Conservation (phyloP, 1,140 invertebrate species). For the Euwallacea fornicatus region DNA sequence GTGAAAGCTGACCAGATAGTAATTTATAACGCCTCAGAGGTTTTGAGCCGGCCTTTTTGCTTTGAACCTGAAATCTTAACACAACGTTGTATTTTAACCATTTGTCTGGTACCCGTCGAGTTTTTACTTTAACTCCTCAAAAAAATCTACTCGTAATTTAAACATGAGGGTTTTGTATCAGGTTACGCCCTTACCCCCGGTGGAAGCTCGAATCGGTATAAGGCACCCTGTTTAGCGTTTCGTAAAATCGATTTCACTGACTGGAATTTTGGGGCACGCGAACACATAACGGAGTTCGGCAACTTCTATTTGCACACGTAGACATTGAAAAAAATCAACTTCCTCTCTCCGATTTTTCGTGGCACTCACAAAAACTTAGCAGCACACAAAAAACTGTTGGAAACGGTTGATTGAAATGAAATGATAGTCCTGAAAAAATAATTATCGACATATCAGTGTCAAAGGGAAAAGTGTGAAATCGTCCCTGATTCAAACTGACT, state of each 20-base stretch:
- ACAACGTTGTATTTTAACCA: not conserved
- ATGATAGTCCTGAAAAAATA: not conserved
- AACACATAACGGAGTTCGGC: constrained; percentile 16
- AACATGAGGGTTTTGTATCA: too few species aligned
- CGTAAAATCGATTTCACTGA: constrained; percentile 26
- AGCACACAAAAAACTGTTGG: too few species aligned
- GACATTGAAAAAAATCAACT: not conserved
- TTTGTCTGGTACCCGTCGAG: too few species aligned
- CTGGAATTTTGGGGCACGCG: constrained; percentile 13
- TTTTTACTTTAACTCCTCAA: too few species aligned
- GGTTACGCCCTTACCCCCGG: too few species aligned
- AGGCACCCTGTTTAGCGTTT: constrained; percentile 10
- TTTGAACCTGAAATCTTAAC: constrained; percentile 1
- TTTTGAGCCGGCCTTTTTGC: constrained; percentile 9
- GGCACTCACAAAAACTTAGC: too few species aligned
- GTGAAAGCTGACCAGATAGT: constrained; percentile 28
- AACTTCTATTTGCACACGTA: constrained; percentile 13
- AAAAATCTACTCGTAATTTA: too few species aligned
- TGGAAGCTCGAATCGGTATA: not conserved
- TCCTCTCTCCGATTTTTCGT: too few species aligned
- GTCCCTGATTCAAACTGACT: constrained; percentile 20
- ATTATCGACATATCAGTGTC: constrained; percentile 13
- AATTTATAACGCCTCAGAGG: constrained; percentile 33
- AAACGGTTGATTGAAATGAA: too few species aligned
- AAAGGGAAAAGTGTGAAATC: constrained; percentile 24